These are phyloP conservation scores for Xiphophorus maculatus DNA, from an alignment of 2,113 vertebrate species.

Conservation along the genomic window DNA sequence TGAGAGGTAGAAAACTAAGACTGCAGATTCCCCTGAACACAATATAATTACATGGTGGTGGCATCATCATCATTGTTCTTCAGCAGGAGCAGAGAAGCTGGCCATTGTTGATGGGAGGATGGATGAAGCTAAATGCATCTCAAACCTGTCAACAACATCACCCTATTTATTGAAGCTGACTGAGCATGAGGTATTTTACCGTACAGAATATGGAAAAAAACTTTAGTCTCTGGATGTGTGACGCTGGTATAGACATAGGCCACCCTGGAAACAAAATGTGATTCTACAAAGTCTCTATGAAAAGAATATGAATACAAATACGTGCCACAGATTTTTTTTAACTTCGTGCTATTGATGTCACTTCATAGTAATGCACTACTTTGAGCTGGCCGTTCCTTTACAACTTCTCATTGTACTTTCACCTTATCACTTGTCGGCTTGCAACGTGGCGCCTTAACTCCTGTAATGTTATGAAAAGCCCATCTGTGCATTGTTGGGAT, in stretches of 20 bases:
- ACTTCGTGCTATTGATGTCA: too few relatives aligned
- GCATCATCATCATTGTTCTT: neutral
- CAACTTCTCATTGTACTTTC: neutral
- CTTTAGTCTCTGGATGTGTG: too few relatives aligned
- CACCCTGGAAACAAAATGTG: too few relatives aligned
- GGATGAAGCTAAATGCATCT: neutral
- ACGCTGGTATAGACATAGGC: too few relatives aligned
- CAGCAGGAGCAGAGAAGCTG: neutral
- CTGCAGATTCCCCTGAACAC: neutral
- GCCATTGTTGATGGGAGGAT: too few relatives aligned
- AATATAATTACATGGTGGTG: neutral
- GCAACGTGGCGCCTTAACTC: constrained; percentile 83
- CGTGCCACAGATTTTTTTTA: too few relatives aligned
- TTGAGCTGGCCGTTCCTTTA: neutral
- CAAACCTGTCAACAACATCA: neutral
- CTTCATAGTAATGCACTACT: too few relatives aligned
- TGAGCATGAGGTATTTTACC: too few relatives aligned
- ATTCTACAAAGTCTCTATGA: too few relatives aligned
- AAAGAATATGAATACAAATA: too few relatives aligned
- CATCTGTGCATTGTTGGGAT: constrained; percentile 67
- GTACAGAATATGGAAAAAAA: too few relatives aligned
- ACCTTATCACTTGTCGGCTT: constrained; percentile 25
- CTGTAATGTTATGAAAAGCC: constrained; percentile 45
- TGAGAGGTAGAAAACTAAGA: neutral
- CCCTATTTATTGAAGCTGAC: too few relatives aligned